A percentile compares a stretch with the other conserved stretches of the same genome.
phyloP scores from a whole-genome alignment of 1,140 invertebrate species.

The Hermatobates lingyangjiaoensis region DNA sequence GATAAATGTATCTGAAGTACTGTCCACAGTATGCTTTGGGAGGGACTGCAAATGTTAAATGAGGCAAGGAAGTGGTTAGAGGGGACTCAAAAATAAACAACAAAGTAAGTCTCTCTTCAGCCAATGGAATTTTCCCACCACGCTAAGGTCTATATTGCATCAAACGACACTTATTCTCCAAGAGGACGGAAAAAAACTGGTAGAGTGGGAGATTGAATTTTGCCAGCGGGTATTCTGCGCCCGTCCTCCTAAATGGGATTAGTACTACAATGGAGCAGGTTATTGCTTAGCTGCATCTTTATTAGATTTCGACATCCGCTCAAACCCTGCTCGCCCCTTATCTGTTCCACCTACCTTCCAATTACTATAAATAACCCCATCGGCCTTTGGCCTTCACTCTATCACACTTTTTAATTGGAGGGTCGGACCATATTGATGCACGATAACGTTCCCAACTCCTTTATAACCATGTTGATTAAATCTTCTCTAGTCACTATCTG shows the following conservation, averaged over 20 bases:
- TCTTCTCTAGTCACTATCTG: no score
- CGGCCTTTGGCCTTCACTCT: background rate
- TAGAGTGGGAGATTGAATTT: background rate
- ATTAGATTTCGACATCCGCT: slow-evolving; percentile 1
- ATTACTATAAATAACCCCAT: background rate
- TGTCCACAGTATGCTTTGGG: no score
- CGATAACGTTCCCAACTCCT: background rate
- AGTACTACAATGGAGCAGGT: slow-evolving; percentile 3
- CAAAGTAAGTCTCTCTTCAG: background rate
- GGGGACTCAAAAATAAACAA: background rate
- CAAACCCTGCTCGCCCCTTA: background rate
- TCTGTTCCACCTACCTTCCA: background rate
- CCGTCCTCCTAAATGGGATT: background rate
- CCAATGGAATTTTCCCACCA: background rate
- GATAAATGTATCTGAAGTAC: no score
- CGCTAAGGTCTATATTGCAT: slow-evolving; percentile 4
- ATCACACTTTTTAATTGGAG: background rate
- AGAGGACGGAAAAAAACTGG: background rate
- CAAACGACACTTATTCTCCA: slow-evolving; percentile 1
- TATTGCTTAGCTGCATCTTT: slow-evolving; percentile 6
- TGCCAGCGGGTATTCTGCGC: background rate
- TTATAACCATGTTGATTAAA: background rate
- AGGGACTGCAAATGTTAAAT: no score
- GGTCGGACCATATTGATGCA: background rate
- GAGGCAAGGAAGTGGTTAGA: no score